phyloP scores from a whole-genome alignment of 2,113 vertebrate genomes.

The Bambusicola thoracicus region DNA sequence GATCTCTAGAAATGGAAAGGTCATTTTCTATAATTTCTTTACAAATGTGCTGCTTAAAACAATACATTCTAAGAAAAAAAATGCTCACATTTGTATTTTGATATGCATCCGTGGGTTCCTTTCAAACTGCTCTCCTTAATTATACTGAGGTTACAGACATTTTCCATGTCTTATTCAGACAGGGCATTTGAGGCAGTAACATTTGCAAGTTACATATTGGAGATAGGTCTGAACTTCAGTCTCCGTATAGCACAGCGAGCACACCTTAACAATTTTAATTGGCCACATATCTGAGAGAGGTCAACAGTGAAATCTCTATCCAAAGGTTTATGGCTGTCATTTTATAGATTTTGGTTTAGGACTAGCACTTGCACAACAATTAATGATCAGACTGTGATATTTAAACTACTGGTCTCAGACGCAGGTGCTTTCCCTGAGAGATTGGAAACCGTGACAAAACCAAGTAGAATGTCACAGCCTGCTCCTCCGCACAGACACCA shows the following conservation, averaged over 20 bases:
- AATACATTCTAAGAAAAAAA: not conserved
- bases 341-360: conserved; percentile 54
- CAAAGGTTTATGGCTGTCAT: conserved; percentile 20
- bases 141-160: not conserved
- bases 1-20: not conserved
- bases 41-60: not conserved
- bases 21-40: not conserved
- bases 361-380: not conserved
- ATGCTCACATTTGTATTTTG: not conserved
- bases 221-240: conserved; percentile 6
- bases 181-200: not conserved
- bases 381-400: conserved; percentile 37
- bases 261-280: conserved; percentile 40
- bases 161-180: not conserved
- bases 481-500: rapidly evolving
- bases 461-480: conserved; percentile 10
- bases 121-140: not conserved
- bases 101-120: not conserved
- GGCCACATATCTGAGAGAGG: not conserved
- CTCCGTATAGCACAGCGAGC: not conserved
- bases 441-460: not conserved
- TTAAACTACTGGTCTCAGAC: conserved; percentile 5
- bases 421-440: not conserved
- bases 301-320: conserved; percentile 16
- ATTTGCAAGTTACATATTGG: not conserved